These are phyloP conservation scores for Drosophila ananassae DNA, from an alignment of 1,140 invertebrate species.

Conservation along the genomic window DNA sequence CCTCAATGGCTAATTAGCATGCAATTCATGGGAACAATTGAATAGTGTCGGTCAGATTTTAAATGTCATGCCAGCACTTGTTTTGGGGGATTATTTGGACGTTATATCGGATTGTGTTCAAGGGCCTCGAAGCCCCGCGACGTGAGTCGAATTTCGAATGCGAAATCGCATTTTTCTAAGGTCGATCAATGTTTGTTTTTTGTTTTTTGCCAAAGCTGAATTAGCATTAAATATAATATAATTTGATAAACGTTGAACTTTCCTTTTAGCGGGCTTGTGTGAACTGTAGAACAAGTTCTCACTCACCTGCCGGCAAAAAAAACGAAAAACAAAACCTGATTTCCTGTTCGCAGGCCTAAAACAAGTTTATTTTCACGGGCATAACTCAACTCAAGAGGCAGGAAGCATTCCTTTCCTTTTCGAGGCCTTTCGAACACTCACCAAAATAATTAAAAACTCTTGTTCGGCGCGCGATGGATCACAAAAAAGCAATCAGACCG, in stretches of 20 bases:
- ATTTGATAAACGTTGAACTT: constrained; percentile 33
- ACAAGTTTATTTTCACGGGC: constrained; percentile 58
- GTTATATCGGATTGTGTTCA: constrained; percentile 38
- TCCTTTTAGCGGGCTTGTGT: constrained; percentile 49
- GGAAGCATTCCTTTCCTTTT: constrained; percentile 52
- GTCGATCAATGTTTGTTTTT: constrained; percentile 53
- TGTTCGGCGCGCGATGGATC: constrained; percentile 42
- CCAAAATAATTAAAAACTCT: constrained; percentile 69
- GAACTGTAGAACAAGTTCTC: constrained; percentile 66
- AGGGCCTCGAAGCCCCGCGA: constrained; percentile 49
- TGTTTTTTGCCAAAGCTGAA: constrained; percentile 20
- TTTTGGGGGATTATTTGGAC: constrained; percentile 41
- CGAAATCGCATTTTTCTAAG: constrained; percentile 53
- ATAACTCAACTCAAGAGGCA: constrained; percentile 52
- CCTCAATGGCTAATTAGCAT: constrained; percentile 71
- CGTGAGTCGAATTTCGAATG: constrained; percentile 48
- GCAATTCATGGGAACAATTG: constrained; percentile 73
- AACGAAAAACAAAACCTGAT: constrained; percentile 60
- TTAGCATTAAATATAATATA: constrained; percentile 37
- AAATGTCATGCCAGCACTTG: constrained; percentile 68
- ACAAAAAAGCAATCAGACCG: constrained; percentile 42
- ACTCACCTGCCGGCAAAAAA: constrained; percentile 27
- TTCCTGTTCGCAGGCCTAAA: constrained; percentile 65
- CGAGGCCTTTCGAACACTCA: constrained; percentile 2
- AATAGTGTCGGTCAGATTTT: constrained; percentile 59